Evolutionary conservation across 2,113 vertebrate species (phyloP), one percentile per base, ranked within the genome.

Genomic region (Odontophorus gujanensis): DNA sequence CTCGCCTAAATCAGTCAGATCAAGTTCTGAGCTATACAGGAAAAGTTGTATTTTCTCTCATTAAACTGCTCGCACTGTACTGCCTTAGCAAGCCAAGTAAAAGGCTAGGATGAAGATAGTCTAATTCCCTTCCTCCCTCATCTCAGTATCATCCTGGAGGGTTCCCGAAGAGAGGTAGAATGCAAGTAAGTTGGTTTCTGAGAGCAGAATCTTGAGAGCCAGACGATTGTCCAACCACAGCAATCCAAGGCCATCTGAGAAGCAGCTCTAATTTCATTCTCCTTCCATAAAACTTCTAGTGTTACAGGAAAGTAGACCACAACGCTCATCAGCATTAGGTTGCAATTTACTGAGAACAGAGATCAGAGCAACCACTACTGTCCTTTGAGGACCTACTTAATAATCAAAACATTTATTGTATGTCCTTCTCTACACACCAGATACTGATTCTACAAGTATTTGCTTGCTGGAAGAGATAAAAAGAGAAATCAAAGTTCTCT

Each of bases 201-300:
- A 84, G 28, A 87, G 78, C 26, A 95, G 73, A 95, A 94, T 92
- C 87, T 72, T 87, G 73, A 96, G 45, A 95, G 71, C 43, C 77
- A 97, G 50, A 32, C 71, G 87, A 90, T 51, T 65, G 66, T 58
- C 82, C 71, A 79, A 73, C n/a, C 69, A 57, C 85, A 93, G 61
- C 73, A 94, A 55, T 48, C 71, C 62, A 53, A 81, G 57, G 53
- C 48, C 36, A 92, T 58, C 48, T 69, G n/a, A 93, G 57, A 53
- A 93, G 68, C 43, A 76, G 73, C 45, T 50, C 61, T 74, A 40
- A 40, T 62, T 82, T 74, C 67, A 45, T 53, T 91, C 58, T 94
- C 45, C 69, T 95, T 81, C 58, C 10, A 2, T 81, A 51, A 81
- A 25, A 51, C 43, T 32, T 85, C n/a, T 90, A 78, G 67, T 8